A percentile compares a stretch with the other conserved stretches of the same genome.
Evolutionary conservation across 2,113 vertebrate genomes (phyloP).

Genomic region (Tachuris rubrigastra): DNA sequence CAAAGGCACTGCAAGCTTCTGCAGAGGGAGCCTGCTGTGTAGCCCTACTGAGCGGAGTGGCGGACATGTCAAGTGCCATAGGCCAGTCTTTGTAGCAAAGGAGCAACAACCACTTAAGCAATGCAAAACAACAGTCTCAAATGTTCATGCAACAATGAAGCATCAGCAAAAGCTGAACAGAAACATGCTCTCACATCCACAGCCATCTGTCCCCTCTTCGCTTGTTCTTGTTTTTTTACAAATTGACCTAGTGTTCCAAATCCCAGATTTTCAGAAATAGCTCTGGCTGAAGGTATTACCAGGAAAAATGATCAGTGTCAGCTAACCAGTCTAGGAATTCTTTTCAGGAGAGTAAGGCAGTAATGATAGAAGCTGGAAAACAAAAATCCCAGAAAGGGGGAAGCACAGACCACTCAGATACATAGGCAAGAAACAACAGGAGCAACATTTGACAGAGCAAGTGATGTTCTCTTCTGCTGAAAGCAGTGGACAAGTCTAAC

Average conservation of each 20-base stretch:
- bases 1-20: background rate
- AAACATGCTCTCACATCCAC: constrained; percentile 5
- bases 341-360: background rate
- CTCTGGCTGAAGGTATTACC: constrained; percentile 30
- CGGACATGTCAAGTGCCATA: background rate
- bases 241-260: constrained; percentile 66
- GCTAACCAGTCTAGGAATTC: constrained; percentile 3
- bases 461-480: background rate
- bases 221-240: constrained; percentile 24
- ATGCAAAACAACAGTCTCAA: background rate
- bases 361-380: constrained; percentile 39
- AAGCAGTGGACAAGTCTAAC: background rate
- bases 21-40: background rate
- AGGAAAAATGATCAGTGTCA: background rate
- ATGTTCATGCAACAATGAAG: background rate
- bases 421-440: background rate
- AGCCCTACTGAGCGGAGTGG: background rate
- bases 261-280: constrained; percentile 51
- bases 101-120: background rate
- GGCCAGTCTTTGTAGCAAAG: background rate
- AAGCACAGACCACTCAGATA: background rate
- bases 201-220: constrained; percentile 47
- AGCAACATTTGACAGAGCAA: background rate
- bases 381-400: background rate
- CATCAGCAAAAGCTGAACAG: constrained; percentile 39